Conservation (phyloP, 1,140 invertebrate genomes). For the Globodera rostochiensis region DNA sequence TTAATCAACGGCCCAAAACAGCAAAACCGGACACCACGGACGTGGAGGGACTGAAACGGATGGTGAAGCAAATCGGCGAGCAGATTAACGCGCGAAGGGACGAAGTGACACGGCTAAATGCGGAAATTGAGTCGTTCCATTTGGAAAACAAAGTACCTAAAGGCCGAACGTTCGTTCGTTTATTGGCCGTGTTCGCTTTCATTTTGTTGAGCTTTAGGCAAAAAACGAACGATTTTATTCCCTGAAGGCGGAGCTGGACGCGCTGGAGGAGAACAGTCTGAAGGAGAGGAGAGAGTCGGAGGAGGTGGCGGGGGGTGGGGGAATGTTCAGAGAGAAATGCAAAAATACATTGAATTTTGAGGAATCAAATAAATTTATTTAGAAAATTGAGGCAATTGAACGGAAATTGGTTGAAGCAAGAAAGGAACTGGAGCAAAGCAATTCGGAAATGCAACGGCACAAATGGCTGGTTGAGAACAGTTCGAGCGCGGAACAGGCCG, state of each 20-base stretch:
- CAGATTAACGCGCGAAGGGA: slow-evolving; percentile 35
- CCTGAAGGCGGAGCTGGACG: slow-evolving; percentile 43
- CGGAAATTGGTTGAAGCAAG: slow-evolving; percentile 30
- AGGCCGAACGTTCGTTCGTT: slow-evolving; percentile 1
- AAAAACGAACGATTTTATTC: slow-evolving; percentile 52
- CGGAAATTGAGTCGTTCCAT: slow-evolving; percentile 45
- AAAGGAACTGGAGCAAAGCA: slow-evolving; percentile 29
- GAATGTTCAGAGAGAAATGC: not conserved
- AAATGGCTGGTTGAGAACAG: slow-evolving; percentile 43
- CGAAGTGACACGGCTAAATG: slow-evolving; percentile 31
- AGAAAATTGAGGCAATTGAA: slow-evolving; percentile 29
- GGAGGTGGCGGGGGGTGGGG: slow-evolving; percentile 26
- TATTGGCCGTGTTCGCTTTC: not conserved
- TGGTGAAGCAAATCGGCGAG: slow-evolving; percentile 46
- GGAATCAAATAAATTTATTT: slow-evolving; percentile 16
- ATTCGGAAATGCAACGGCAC: slow-evolving; percentile 32
- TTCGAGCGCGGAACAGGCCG: slow-evolving; percentile 23
- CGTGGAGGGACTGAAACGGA: slow-evolving; percentile 34
- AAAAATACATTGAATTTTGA: not conserved
- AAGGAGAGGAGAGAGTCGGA: slow-evolving; percentile 30
- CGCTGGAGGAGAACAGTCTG: slow-evolving; percentile 35
- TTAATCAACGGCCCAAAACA: slow-evolving; percentile 45
- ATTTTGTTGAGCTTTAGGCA: slow-evolving; percentile 31
- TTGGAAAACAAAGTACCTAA: slow-evolving; percentile 44
- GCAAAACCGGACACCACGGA: slow-evolving; percentile 46